Conservation (phyloP, 2,113 vertebrate genomes). For the Orthonyx spaldingii region DNA sequence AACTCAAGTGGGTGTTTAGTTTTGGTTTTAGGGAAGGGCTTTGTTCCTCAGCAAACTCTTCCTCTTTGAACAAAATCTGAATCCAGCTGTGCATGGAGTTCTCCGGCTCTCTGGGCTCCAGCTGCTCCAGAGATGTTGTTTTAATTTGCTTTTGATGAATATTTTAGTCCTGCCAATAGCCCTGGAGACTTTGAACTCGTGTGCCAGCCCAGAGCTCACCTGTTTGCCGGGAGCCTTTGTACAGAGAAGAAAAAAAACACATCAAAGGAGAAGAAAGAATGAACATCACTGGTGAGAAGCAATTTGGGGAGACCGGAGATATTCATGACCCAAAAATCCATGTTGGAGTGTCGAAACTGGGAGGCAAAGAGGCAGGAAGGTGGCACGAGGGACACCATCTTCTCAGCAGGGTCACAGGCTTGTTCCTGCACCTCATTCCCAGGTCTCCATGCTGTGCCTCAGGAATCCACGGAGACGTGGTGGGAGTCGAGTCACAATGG, state of each 20-base stretch:
- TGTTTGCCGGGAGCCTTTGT: neutral
- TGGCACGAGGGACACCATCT: neutral
- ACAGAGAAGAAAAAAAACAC: neutral
- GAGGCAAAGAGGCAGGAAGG: neutral
- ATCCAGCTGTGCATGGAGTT: neutral
- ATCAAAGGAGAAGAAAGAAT: neutral
- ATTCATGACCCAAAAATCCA: neutral
- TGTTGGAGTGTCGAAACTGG: accelerated
- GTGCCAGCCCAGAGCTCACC: neutral
- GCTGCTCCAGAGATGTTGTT: neutral
- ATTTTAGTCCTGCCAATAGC: neutral
- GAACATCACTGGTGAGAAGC: accelerated
- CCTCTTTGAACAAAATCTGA: neutral
- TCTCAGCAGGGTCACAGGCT: neutral
- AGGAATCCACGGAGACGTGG: too few species aligned
- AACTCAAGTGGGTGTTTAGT: neutral
- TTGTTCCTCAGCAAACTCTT: neutral
- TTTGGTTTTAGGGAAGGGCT: neutral
- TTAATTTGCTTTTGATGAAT: constrained; percentile 23
- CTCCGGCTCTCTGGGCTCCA: neutral
- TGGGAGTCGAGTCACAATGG: neutral
- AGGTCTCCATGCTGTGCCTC: neutral
- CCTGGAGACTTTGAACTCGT: neutral
- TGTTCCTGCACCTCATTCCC: neutral
- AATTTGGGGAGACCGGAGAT: neutral